Base-by-base conservation (phyloP, 1,140 invertebrate species). In the Vanessa atalanta region DNA sequence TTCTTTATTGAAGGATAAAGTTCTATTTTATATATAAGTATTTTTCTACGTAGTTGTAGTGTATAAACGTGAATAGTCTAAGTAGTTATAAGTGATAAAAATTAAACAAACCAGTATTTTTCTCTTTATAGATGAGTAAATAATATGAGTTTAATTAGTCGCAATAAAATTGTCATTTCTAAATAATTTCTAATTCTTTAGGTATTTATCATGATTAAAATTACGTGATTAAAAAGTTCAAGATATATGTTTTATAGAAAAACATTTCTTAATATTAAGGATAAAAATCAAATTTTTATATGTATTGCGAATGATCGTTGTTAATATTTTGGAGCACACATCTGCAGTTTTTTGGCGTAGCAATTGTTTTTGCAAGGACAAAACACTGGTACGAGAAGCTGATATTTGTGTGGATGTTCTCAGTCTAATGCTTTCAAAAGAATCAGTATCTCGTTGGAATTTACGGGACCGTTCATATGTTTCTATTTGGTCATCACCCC, bases 361-460 rank as follows among this genome's bases (percentile, higher is more conserved):
- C n/a, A 72, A 37, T 15, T 64, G 75, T 31, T 51, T 73, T 13
- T 82, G 78, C 26, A 85, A 70, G 47, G 79, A 75, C 43, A 86
- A 73, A 51, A 88, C 82, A 71, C 86, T 90, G 73, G 83, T 82
- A 4, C 84, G 70, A 26, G 88, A 88, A 67, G 88, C 83, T 65
- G 82, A 70, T n/a, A 87, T 69, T 26, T 84, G 61, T 11, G 75
- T 61, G 55, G 79, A 72, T 55, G 50, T 43, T 16, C 66, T 79
- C 61, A 88, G 68, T 65, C 88, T 79, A 31, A 88, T 80, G 66
- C 75, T 83, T 73, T 89, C 84, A 55, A 83, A 86, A 0, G 84
- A 89, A 55, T 77, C 79, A 31, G 61, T 61, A 9, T 72, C 16
- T 60, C 48, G 83, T 23, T 79, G 48, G 47, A 61, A 47, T 64